A percentile compares a stretch with the other conserved stretches of the same genome.
These are phyloP conservation scores for Vidua macroura DNA, from an alignment of 2,113 vertebrate species.

Conservation along the genomic window DNA sequence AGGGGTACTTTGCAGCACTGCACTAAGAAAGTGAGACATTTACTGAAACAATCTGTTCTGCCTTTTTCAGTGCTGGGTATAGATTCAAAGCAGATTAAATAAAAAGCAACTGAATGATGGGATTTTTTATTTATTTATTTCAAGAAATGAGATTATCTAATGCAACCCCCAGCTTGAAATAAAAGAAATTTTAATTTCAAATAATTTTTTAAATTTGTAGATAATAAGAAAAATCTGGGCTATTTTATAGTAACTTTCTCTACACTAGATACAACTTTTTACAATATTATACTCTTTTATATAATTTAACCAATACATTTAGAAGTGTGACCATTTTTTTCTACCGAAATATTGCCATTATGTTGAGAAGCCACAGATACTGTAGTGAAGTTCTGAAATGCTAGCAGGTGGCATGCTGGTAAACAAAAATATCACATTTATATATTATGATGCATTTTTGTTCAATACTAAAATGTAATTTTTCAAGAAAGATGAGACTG, in stretches of 20 bases:
- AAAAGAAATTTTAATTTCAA: background rate
- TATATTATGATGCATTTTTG: background rate
- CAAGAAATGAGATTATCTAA: background rate
- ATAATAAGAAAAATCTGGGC: background rate
- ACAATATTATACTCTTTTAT: background rate
- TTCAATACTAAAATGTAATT: background rate
- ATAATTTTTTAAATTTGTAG: background rate
- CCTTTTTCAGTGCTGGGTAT: background rate
- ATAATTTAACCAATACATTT: background rate
- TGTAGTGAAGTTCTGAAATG: background rate
- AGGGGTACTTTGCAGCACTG: background rate
- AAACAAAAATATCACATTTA: background rate
- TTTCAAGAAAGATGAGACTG: background rate
- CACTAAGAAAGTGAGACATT: background rate
- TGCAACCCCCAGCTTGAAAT: background rate
- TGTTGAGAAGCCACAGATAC: background rate
- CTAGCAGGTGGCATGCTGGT: background rate
- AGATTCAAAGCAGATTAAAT: background rate
- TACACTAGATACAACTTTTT: background rate
- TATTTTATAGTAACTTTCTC: background rate
- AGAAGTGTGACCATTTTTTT: background rate
- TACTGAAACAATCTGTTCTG: background rate
- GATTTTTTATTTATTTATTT: background rate
- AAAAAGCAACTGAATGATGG: background rate
- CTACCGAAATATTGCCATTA: background rate